Evolutionary conservation across 2,888 invertebrate species (phyloP), one percentile per base, ranked within the genome.

Genomic region (Meiosimyza platycephala): DNA sequence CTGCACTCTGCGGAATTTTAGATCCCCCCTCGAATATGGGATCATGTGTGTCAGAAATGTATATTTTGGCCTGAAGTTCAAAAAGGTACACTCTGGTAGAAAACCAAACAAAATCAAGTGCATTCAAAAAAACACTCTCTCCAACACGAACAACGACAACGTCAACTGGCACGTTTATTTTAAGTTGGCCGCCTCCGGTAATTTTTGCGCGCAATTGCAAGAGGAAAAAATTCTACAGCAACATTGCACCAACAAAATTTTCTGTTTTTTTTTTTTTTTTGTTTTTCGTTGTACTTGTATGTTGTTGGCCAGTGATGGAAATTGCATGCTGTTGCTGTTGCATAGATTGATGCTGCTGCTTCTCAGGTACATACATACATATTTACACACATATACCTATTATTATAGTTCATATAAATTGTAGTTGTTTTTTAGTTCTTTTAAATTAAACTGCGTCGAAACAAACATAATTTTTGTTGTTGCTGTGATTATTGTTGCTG

Each of bases 401-500:
- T 70, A 70, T 70, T 51, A 70, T 40, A 47, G 33, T 22, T 40
- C 9, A 9, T 40, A 40, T 40, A 40, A 9, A 47, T 18, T 60
- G 51, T 51, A n/a, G 50, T 50, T 33, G 60, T 63, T 40, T 40
- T 40, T 9, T 54, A n/a, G 54, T 33, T 66, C 22, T 57, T 57
- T 64, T 64, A 64, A 64, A 64, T 64, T 64, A 64, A 64, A 51
- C 51, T 64, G 64, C 57, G 48, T 65, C 52, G 65, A 16, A 50
- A 50, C 15, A 12, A 57, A 40, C 66, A 54, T 15, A 54, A n/a
- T 64, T 22, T 64, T 66, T 54, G 66, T 33, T 33, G 66, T 59
- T 22, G 47, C n/a, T 52, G 66, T 66, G 12, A 15, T 54, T 66
- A 55, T 67, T 55, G 54, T 52, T 65, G 51, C 28, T 64, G 50